Base-by-base conservation (phyloP, 2,113 vertebrate species). In the Poeciliopsis retropinna region DNA sequence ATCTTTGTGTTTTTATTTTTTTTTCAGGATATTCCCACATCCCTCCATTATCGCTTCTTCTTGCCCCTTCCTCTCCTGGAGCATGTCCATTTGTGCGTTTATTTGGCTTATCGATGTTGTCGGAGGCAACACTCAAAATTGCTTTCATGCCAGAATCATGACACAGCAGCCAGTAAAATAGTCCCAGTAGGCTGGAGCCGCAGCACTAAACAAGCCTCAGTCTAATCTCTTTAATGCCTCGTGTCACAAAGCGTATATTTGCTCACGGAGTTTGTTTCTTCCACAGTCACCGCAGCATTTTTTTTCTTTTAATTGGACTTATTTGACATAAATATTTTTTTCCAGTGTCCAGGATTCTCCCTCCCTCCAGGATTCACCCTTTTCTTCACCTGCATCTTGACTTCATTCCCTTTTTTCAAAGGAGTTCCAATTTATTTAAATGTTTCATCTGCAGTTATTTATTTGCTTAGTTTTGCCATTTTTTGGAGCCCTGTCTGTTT, bases 271-370 rank as follows among this genome's bases (percentile, higher is more conserved):
- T 60, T 17, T 78, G 67, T 67, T 80, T 80, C 72, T 57, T 41
- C 54, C 37, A 67, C 72, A 64, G 47, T 57, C n/a, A 8, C 73
- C 64, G 74, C 71, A 81, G 70, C 27, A 60, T 39, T 28, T 67
- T 72, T 60, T 73, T 81, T 87, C 44, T 39, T 31, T 69, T 74
- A 47, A 73, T 83, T 88, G 44, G 3, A 25, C 27, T 85, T 76
- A 57, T 74, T 74, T 78, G 76, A 67, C 88, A 75, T 63, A n/a
- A 77, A 66, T 47, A 19, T 47, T 47, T 57, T 57, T 57, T 57
- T 3, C 22, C 22, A n/a, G 25, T 28, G 29, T 22, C 15, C 25
- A 61, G 10, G 41, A 39, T 14, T 57, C n/a, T 64, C 54, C 4
- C 29, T 19, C 12, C 62, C 60, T 41, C 54, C 22, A 13, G 14